Conservation (phyloP, 2,888 invertebrate genomes). For the Rugalucina vietnamica region DNA sequence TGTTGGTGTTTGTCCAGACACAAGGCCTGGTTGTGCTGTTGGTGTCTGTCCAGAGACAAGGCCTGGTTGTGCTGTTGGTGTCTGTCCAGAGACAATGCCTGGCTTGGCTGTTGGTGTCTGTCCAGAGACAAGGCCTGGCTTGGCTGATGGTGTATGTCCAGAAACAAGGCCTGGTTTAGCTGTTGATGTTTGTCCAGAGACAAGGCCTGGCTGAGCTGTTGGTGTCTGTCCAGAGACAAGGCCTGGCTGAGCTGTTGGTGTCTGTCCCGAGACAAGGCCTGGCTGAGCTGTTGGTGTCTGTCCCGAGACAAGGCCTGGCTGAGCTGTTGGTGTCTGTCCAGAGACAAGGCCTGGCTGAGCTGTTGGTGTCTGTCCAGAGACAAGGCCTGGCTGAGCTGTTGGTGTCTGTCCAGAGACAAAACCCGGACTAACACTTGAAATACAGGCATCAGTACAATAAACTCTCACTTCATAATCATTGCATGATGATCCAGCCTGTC, state of each 20-base stretch:
- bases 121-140: conserved; percentile 38
- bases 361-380: conserved; percentile 49
- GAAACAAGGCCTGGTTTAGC: conserved; percentile 42
- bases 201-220: conserved; percentile 49
- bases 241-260: conserved; percentile 48
- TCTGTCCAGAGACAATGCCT: conserved; percentile 34
- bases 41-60: conserved; percentile 42
- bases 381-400: conserved; percentile 28
- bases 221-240: conserved; percentile 39
- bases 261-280: conserved; percentile 35
- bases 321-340: conserved; percentile 51
- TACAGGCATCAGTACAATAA: conserved; percentile 79
- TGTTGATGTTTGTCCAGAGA: conserved; percentile 24
- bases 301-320: conserved; percentile 44
- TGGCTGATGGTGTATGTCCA: conserved; percentile 44
- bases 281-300: conserved; percentile 39
- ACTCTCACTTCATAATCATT: conserved; percentile 81
- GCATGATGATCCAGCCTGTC: conserved; percentile 66
- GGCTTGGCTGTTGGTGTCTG: conserved; percentile 51
- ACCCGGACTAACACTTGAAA: conserved; percentile 23
- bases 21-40: conserved; percentile 47
- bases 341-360: conserved; percentile 36
- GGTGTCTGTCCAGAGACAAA: conserved; percentile 28
- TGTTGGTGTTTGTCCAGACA: conserved; percentile 39
- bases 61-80: conserved; percentile 57